Conservation (phyloP, 2,888 invertebrate genomes). For the Himalopsyche tibetana region DNA sequence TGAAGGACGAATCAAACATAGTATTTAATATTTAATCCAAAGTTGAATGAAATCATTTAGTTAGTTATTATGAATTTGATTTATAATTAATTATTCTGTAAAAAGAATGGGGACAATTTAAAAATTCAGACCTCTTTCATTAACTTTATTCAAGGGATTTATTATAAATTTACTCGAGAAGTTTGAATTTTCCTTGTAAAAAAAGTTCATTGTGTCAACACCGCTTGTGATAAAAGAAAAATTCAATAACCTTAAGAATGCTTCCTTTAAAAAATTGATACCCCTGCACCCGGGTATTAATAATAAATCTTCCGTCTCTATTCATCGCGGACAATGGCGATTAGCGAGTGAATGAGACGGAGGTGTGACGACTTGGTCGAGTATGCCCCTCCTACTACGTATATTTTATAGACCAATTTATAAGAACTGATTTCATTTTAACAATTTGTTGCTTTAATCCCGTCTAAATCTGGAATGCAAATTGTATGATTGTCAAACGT, state of each 20-base stretch:
- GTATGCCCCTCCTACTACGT: conserved; percentile 57
- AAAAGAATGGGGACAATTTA: no score
- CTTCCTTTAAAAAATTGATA: conserved; percentile 43
- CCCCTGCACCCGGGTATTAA: conserved; percentile 52
- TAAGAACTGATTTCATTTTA: not conserved
- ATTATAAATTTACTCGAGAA: not conserved
- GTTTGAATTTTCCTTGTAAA: not conserved
- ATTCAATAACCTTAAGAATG: not conserved
- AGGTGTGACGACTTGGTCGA: conserved; percentile 61
- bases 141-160: not conserved
- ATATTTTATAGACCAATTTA: conserved; percentile 19
- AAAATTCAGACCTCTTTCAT: no score
- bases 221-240: conserved; percentile 24
- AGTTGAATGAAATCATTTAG: no score
- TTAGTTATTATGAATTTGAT: no score
- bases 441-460: no score
- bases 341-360: conserved; percentile 58
- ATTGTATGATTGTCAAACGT: no score
- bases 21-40: no score
- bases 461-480: no score
- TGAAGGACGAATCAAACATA: no score
- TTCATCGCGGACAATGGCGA: conserved; percentile 59
- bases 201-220: conserved; percentile 16
- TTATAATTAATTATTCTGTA: no score
- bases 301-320: conserved; percentile 59